phyloP scores from a whole-genome alignment of 2,888 invertebrate species.

The Dugesia japonica region DNA sequence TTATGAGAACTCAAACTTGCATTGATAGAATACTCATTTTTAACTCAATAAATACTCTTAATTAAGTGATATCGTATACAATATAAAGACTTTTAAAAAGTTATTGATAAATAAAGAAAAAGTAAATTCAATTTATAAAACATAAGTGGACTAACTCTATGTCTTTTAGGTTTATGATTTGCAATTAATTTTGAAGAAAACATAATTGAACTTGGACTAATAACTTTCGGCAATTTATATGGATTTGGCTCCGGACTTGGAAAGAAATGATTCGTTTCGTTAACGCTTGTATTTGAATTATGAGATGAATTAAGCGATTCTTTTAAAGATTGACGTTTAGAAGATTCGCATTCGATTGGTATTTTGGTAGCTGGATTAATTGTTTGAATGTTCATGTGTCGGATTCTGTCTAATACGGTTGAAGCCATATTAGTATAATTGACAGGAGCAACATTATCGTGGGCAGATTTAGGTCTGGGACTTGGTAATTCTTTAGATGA shows the following conservation, averaged over 20 bases:
- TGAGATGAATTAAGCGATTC: not conserved
- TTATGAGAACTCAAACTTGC: no score
- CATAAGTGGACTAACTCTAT: not conserved
- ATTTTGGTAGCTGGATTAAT: not conserved
- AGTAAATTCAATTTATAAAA: no score
- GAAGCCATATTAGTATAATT: not conserved
- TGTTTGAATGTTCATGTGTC: constrained; percentile 7
- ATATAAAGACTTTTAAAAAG: no score
- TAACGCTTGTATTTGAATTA: not conserved
- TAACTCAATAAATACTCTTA: no score
- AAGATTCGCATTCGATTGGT: not conserved
- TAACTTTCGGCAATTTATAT: not conserved
- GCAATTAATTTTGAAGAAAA: not conserved
- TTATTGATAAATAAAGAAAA: no score
- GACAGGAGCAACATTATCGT: not conserved
- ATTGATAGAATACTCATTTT: no score
- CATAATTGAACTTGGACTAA: not conserved
- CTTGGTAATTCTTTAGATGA: not conserved
- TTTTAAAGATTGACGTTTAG: no score
- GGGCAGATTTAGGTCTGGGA: not conserved
- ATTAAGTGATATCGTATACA: no score
- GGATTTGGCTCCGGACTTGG: not conserved
- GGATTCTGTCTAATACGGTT: not conserved
- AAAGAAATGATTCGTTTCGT: not conserved
- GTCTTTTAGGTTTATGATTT: not conserved